Conservation (phyloP, 2,113 vertebrate species). For the Sander vitreus region DNA sequence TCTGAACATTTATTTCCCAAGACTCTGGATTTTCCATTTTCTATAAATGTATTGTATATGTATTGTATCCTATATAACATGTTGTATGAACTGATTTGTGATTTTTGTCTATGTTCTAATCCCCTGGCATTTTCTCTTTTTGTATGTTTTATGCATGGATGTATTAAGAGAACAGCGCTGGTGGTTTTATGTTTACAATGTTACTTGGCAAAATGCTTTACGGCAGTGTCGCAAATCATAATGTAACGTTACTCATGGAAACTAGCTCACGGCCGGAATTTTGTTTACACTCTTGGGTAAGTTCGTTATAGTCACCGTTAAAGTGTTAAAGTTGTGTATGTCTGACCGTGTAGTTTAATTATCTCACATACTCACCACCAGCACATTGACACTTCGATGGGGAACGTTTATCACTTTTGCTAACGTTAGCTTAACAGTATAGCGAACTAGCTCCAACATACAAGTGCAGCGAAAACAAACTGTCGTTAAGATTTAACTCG, state of each 20-base stretch:
- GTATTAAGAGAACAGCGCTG: too few relatives aligned
- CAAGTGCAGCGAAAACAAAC: neutral
- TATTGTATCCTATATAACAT: too few relatives aligned
- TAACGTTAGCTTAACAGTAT: conserved; percentile 36
- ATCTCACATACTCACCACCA: neutral
- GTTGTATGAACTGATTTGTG: too few relatives aligned
- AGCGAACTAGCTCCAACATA: neutral
- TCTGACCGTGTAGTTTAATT: neutral
- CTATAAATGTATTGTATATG: too few relatives aligned
- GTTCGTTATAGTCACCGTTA: conserved; percentile 27
- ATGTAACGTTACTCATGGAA: conserved; percentile 64
- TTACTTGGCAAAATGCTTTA: conserved; percentile 13
- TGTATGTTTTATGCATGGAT: too few relatives aligned
- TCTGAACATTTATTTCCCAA: too few relatives aligned
- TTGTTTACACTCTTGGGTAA: conserved; percentile 80
- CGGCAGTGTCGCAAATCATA: conserved; percentile 71
- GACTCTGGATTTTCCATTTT: too few relatives aligned
- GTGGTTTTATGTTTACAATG: too few relatives aligned
- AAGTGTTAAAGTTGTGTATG: neutral
- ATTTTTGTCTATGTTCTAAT: too few relatives aligned
- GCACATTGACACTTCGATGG: neutral
- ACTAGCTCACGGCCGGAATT: conserved; percentile 34
- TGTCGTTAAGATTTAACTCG: neutral
- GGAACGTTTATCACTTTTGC: conserved; percentile 9
- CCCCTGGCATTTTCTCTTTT: too few relatives aligned